phyloP scores from a whole-genome alignment of 2,113 vertebrate genomes.

The Jacana jacana region DNA sequence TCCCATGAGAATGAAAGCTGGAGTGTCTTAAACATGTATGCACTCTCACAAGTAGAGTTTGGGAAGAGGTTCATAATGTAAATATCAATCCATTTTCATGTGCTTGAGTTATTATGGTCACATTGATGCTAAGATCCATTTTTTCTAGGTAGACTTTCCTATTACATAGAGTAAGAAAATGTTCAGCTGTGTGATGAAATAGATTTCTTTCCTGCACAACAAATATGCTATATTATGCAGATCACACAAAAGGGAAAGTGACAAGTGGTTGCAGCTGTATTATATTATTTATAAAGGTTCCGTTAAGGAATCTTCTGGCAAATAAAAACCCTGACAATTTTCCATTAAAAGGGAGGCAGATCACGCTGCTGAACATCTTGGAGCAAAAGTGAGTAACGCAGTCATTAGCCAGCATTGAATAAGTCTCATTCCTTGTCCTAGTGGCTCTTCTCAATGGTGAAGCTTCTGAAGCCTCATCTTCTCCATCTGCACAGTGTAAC shows the following conservation, averaged over 20 bases:
- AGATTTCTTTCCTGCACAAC: background rate
- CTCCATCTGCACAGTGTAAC: background rate
- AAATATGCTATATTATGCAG: background rate
- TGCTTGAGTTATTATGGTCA: background rate
- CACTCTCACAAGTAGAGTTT: background rate
- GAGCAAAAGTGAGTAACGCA: background rate
- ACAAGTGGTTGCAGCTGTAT: background rate
- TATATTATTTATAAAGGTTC: background rate
- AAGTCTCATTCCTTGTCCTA: background rate
- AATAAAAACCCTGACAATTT: background rate
- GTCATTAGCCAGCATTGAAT: background rate
- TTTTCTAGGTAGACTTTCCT: background rate
- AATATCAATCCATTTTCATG: background rate
- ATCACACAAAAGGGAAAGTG: background rate
- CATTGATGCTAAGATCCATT: background rate
- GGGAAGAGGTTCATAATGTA: background rate
- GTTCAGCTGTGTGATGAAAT: background rate
- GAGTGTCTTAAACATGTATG: background rate
- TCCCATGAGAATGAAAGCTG: background rate
- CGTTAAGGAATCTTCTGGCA: background rate
- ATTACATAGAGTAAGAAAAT: background rate
- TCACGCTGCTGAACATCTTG: background rate
- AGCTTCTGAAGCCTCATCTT: background rate
- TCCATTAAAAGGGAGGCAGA: background rate
- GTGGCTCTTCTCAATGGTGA: background rate